Evolutionary conservation across 2,888 invertebrate species (phyloP).

Genomic region (Piscicola geometra): DNA sequence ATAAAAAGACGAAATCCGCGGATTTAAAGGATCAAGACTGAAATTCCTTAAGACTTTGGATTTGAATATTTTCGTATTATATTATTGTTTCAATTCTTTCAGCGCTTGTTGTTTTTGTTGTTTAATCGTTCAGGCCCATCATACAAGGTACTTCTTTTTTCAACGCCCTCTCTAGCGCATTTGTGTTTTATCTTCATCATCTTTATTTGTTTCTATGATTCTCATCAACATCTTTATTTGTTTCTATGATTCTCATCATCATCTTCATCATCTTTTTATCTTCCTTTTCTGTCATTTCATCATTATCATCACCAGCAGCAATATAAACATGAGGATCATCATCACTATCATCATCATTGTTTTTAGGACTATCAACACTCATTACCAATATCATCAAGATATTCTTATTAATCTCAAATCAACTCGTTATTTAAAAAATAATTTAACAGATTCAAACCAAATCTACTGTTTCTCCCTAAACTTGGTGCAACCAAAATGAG

Average conservation of each 20-base stretch:
- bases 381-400: no score
- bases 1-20: slow-evolving; percentile 16
- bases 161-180: slow-evolving; percentile 71
- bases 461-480: no score
- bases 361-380: no score
- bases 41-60: slow-evolving; percentile 15
- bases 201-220: slow-evolving; percentile 1
- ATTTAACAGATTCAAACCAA: no score
- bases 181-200: not conserved
- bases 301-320: no score
- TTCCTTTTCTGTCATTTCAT: no score
- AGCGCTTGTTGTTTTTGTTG: not conserved
- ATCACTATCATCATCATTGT: no score
- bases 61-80: not conserved
- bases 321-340: no score
- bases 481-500: no score
- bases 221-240: not conserved
- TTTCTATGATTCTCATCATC: not conserved
- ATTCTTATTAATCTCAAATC: no score
- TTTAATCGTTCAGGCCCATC: not conserved
- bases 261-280: not conserved
- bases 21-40: slow-evolving; percentile 21
- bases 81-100: not conserved
- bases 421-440: no score
- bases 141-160: not conserved